Evolutionary conservation across 2,113 vertebrate genomes (phyloP).

Genomic region (Rhinichthys klamathensis): DNA sequence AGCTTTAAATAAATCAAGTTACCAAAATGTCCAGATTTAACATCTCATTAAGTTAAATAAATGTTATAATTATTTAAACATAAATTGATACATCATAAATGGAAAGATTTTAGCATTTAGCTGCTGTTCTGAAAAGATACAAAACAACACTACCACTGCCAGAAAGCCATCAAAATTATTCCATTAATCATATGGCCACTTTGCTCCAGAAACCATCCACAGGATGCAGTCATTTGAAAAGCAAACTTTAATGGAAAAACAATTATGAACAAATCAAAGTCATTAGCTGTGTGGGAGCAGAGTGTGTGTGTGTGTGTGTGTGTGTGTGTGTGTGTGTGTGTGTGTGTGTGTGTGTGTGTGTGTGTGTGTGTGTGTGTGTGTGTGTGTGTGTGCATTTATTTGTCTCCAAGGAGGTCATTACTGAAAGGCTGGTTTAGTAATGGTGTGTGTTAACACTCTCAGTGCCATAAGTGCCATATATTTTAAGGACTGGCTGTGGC

Average conservation of each 20-base stretch:
- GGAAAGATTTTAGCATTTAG: neutral
- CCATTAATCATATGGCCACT: neutral
- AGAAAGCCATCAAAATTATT: neutral
- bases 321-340: slow-evolving; percentile 39
- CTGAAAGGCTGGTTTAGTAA: slow-evolving; percentile 49
- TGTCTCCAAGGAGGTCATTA: slow-evolving; percentile 54
- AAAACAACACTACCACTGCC: neutral
- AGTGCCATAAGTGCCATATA: neutral
- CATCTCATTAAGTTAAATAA: neutral
- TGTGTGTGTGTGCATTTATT: slow-evolving; percentile 40
- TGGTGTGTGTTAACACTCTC: slow-evolving; percentile 8
- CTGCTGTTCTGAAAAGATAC: neutral
- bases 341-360: slow-evolving; percentile 49
- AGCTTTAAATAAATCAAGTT: neutral
- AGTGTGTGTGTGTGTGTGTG: slow-evolving; percentile 39
- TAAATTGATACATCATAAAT: neutral
- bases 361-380: slow-evolving; percentile 40
- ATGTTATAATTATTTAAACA: no score
- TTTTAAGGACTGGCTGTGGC: neutral
- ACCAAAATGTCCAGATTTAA: neutral
- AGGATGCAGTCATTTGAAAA: slow-evolving; percentile 44
- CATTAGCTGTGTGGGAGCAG: slow-evolving; percentile 36
- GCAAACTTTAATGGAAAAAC: slow-evolving; percentile 60
- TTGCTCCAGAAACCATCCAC: neutral
- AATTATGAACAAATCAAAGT: slow-evolving; percentile 68